Percentiles rank a stretch among this genome's conserved stretches.
These are phyloP conservation scores for Erythrolamprus reginae DNA, from an alignment of 2,113 vertebrate species.

Conservation along the genomic window DNA sequence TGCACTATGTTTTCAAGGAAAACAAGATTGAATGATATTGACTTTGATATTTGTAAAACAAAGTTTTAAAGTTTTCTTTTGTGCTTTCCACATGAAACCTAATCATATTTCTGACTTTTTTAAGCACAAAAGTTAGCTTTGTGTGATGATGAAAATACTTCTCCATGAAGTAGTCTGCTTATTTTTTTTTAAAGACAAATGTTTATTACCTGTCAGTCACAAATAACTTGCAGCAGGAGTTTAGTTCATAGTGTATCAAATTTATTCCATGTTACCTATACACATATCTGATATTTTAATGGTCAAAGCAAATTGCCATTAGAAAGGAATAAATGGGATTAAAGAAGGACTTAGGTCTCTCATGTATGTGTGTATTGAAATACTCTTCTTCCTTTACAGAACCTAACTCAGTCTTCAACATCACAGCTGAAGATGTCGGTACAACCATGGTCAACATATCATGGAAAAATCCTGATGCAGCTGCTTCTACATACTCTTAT, in stretches of 20 bases:
- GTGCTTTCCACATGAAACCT: conserved; percentile 25
- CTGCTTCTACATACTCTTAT: conserved; percentile 21
- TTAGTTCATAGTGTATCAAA: background rate
- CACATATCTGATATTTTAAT: no score
- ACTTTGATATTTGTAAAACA: background rate
- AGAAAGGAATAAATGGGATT: no score
- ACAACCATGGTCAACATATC: conserved; percentile 17
- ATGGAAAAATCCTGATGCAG: conserved; percentile 38
- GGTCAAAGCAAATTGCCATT: no score
- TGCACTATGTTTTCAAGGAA: background rate
- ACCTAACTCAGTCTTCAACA: conserved; percentile 6
- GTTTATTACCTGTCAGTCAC: background rate
- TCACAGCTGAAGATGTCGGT: background rate
- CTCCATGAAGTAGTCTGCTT: conserved; percentile 37
- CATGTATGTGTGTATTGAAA: background rate
- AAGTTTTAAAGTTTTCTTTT: background rate
- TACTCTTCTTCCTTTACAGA: conserved; percentile 13
- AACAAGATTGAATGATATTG: background rate
- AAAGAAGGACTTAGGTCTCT: no score
- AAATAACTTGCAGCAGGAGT: background rate
- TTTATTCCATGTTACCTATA: no score
- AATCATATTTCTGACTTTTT: accelerated
- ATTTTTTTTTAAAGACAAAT: accelerated
- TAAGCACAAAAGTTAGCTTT: conserved; percentile 53
- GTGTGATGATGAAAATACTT: conserved; percentile 19